A percentile compares a stretch with the other conserved stretches of the same genome.
Evolutionary conservation across 2,888 invertebrate genomes (phyloP).

Genomic region (Blera fallax): DNA sequence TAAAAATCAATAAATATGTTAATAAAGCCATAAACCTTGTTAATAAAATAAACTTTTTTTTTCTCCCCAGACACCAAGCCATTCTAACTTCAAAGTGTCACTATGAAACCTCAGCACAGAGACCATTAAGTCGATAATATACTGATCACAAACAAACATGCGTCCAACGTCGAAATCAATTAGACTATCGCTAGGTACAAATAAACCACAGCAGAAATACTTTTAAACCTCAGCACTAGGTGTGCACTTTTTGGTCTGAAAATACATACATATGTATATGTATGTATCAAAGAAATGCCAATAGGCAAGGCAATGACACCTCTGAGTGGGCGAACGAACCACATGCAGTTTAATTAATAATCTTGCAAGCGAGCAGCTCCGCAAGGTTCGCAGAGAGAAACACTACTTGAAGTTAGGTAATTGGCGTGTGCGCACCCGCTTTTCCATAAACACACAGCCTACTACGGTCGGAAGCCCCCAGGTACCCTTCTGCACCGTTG

Average conservation of each 20-base stretch:
- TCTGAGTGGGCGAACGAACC: conserved; percentile 59
- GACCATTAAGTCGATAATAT: conserved; percentile 2
- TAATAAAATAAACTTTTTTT: too few relatives aligned
- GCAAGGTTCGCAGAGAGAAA: conserved; percentile 1
- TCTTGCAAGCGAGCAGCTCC: not conserved
- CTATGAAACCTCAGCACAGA: not conserved
- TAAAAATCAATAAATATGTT: not conserved
- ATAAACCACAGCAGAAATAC: conserved; percentile 19
- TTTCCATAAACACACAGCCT: conserved; percentile 16
- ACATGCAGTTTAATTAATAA: conserved; percentile 62
- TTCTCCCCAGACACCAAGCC: not conserved
- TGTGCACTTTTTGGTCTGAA: conserved; percentile 26
- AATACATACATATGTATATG: too few relatives aligned
- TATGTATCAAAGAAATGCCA: conserved; percentile 40
- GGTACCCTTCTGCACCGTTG: conserved; percentile 3
- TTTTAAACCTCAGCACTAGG: conserved; percentile 4
- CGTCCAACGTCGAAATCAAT: conserved; percentile 63
- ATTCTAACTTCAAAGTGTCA: not conserved
- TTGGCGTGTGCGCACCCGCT: conserved; percentile 59
- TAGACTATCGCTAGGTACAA: conserved; percentile 43
- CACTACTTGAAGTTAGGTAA: conserved; percentile 39
- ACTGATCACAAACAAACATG: conserved; percentile 49
- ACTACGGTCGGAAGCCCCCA: conserved; percentile 44
- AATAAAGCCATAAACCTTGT: not conserved
- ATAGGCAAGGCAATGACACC: conserved; percentile 66